A percentile compares a stretch with the other conserved stretches of the same genome.
Evolutionary conservation across 2,113 vertebrate species (phyloP).

Genomic region (Cebidichthys violaceus): DNA sequence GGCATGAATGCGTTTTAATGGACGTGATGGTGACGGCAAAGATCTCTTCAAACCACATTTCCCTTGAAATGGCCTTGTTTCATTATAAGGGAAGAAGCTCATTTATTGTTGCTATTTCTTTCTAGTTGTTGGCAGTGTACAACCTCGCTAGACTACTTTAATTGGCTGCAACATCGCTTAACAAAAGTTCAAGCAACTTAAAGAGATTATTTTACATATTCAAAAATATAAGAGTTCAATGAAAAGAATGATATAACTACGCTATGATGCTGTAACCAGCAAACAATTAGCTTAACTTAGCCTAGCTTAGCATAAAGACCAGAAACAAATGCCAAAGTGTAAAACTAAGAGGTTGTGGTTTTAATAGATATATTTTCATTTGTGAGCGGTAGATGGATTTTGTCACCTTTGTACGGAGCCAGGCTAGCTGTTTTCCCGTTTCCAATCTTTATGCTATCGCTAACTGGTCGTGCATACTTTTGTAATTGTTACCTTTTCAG

Average conservation of each 20-base stretch:
- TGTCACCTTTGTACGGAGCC: neutral
- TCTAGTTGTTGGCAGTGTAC: neutral
- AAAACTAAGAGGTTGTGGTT: neutral
- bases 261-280: neutral
- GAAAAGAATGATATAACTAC: neutral
- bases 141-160: neutral
- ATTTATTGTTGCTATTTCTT: neutral
- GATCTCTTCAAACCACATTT: conserved; percentile 4
- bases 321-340: neutral
- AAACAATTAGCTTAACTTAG: neutral
- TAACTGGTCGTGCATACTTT: neutral
- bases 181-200: neutral
- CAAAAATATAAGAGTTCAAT: too few species aligned
- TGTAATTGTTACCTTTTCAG: neutral
- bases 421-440: neutral
- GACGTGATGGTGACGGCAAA: neutral
- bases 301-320: neutral
- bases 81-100: neutral
- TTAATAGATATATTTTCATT: neutral
- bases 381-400: neutral
- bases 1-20: neutral
- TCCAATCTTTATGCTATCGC: neutral
- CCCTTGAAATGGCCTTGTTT: neutral
- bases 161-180: neutral
- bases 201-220: too few species aligned